Evolutionary conservation across 2,113 vertebrate genomes (phyloP).

Genomic region (Gymnobelideus leadbeateri): DNA sequence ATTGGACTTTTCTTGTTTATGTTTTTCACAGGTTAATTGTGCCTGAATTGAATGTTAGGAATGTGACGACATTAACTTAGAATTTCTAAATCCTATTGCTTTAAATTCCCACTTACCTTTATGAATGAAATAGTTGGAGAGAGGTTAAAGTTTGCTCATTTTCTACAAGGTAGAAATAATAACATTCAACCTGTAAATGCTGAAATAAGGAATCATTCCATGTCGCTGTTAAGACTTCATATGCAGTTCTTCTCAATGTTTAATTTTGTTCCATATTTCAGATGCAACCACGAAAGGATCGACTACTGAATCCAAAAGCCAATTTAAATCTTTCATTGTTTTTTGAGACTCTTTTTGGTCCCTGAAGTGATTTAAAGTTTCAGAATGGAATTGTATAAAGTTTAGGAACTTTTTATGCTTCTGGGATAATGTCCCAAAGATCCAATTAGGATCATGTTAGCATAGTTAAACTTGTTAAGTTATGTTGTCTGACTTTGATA

Average conservation of each 20-base stretch:
- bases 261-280: background rate
- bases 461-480: background rate
- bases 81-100: background rate
- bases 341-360: background rate
- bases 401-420: background rate
- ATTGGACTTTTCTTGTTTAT: background rate
- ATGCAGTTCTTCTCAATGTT: background rate
- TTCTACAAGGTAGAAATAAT: background rate
- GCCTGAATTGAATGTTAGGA: background rate
- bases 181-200: background rate
- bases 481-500: background rate
- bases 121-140: background rate
- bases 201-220: background rate
- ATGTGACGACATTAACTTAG: background rate
- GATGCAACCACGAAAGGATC: background rate
- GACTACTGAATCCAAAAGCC: background rate
- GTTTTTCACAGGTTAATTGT: background rate
- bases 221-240: background rate
- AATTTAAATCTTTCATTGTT: background rate
- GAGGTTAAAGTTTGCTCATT: background rate
- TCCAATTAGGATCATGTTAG: background rate
- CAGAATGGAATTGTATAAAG: background rate
- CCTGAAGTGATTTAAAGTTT: background rate
- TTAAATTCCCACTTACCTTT: background rate
- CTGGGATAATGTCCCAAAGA: background rate